Base-by-base conservation (phyloP, 2,888 invertebrate genomes). In the Anarsia innoxiella region DNA sequence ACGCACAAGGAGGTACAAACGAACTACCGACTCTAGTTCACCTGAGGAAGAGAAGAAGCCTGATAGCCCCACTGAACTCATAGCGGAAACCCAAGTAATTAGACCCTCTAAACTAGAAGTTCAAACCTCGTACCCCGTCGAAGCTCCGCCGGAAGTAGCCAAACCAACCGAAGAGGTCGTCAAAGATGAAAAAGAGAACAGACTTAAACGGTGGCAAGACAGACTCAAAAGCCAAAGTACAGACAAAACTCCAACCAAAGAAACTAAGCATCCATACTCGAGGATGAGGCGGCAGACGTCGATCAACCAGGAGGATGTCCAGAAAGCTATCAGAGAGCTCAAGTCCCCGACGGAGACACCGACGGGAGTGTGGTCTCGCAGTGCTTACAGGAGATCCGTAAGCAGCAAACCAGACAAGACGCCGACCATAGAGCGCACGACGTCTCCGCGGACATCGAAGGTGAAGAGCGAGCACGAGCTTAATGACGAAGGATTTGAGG, bases 401-500 rank as follows among this genome's bases (percentile, higher is more conserved):
- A 71, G 55, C 29, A 54, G 62, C 2, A 74, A 67, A 36, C 47
- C 60, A 15, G 78, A 79, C 1, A 71, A 57, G 34, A 47, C 59
- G 1, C 56, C 64, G 10, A 31, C 44, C 15, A 39, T 45, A 2
- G 80, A 82, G 40, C 61, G 79, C 37, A 79, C 77, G 1, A 73
- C 69, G 0, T 77, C 82, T 2, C 79, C 82, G 0, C 80, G 88
- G 16, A 86, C 79, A 42, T 75, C 87, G 0, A 86, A 87, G 64
- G 85, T 86, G 0, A 82, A 79, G 45, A 82, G 76, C 36, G 91
- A 92, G 46, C 90, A 90, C 46, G 94, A 95, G 53, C 67, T 91
- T 29, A 93, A 94, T 58, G 95, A 95, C 62, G 95, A 95, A 84
- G 95, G 95, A 5, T 95, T 95, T 59, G 95, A 95, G 66, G 95